These are phyloP conservation scores for Hydrophis major DNA, from an alignment of 2,797 vertebrate genomes.

Conservation along the genomic window DNA sequence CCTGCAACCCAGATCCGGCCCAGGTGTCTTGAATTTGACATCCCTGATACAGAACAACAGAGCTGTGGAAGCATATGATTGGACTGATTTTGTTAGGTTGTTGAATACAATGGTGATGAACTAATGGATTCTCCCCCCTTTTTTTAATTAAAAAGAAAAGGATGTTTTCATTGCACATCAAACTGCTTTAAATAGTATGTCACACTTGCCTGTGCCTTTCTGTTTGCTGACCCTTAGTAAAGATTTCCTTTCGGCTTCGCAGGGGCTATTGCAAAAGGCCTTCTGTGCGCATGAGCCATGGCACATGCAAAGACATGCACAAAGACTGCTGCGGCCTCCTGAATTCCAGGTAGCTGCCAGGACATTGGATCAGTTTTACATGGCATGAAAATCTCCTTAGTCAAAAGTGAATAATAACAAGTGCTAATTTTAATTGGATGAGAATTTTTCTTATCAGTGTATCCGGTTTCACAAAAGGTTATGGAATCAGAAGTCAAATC, in stretches of 20 bases:
- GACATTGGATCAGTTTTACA: not conserved
- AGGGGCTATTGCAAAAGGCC: not conserved
- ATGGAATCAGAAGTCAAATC: not conserved
- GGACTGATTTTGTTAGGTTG: not conserved
- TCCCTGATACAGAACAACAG: not conserved
- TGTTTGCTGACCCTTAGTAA: not conserved
- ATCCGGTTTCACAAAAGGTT: not conserved
- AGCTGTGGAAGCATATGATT: not conserved
- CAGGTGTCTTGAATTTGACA: not conserved
- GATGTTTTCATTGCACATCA: not conserved
- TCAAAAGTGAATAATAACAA: not conserved
- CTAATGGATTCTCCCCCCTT: not conserved
- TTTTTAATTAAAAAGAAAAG: not conserved
- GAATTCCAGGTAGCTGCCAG: not conserved
- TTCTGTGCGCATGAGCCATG: rapidly evolving
- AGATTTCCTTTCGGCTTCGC: not conserved
- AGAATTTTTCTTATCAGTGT: not conserved
- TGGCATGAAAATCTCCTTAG: not conserved
- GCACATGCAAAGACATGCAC: not conserved
- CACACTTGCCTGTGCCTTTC: not conserved
- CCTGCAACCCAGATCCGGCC: no score
- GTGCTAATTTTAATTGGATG: not conserved
- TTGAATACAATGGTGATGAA: not conserved
- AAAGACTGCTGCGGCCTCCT: not conserved
- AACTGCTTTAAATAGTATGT: not conserved